Evolutionary conservation across 1,140 invertebrate genomes (phyloP).

Genomic region (Microplitis mediator): DNA sequence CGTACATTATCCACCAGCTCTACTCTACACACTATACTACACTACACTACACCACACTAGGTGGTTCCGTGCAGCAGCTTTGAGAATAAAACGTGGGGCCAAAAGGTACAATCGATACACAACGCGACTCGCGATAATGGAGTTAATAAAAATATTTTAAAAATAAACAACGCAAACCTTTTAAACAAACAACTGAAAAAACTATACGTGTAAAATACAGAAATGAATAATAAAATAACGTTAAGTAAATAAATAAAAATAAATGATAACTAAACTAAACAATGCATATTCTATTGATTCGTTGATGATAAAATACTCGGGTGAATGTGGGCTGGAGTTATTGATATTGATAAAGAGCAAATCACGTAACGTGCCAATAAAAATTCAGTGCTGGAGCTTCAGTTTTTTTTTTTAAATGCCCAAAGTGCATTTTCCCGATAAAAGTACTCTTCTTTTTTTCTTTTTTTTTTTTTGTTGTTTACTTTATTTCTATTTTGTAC

Average conservation of each 20-base stretch:
- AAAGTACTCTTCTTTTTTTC: not conserved
- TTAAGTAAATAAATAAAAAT: not conserved
- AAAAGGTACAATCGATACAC: not conserved
- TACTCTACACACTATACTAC: too few relatives aligned
- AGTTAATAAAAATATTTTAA: not conserved
- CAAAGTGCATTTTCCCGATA: not conserved
- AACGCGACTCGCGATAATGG: not conserved
- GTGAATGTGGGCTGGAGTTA: not conserved
- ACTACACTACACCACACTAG: not conserved
- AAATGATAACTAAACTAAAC: too few relatives aligned
- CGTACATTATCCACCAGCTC: slow-evolving; percentile 1
- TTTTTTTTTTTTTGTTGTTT: not conserved
- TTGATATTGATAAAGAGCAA: slow-evolving; percentile 4
- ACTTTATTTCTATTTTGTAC: not conserved
- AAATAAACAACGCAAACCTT: not conserved
- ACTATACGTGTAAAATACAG: not conserved
- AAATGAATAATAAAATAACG: not conserved
- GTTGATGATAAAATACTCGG: too few relatives aligned
- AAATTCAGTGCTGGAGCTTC: not conserved
- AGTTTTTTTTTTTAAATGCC: not conserved
- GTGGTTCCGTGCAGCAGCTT: not conserved
- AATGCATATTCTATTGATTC: too few relatives aligned
- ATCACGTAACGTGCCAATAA: not conserved
- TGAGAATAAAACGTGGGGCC: not conserved
- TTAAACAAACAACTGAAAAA: not conserved